Base-by-base conservation (phyloP, 2,888 invertebrate genomes). In the Spisula solida region DNA sequence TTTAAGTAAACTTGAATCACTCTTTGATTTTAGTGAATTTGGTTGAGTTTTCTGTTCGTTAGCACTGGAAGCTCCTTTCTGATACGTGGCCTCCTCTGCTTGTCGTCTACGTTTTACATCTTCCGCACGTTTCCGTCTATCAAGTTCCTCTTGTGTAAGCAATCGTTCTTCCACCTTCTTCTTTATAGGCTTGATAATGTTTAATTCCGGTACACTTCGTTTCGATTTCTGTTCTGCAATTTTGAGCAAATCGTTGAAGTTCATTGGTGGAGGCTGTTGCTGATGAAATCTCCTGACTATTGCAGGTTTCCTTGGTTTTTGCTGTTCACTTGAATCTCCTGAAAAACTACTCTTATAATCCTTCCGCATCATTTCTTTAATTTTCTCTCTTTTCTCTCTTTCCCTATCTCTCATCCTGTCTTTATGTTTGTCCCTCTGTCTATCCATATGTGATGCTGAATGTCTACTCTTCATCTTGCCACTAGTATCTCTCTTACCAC, bases 81-180 rank as follows among this genome's bases (percentile, higher is more conserved):
- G 81, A n/a, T 82, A 31, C 10, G 25, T 80, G 16, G 20, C 41
- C 79, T 87, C 85, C 70, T 91, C 80, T 16, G 88, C 88, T 55
- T 79, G 79, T 29, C 82, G 83, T 82, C 87, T 88, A 25, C 85
- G 81, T 75, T 87, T 82, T 25, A 90, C 85, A 47, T 92, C 92
- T 34, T 91, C 86, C 51, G 92, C 92, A 47, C 93, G 87, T 29
- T 82, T 87, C 4, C 81, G 78, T n/a, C 94, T 89, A 31, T 95
- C 95, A 55, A 94, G 92, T 82, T 95, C 95, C 31, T 95, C 94
- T 82, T 95, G 95, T 5, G 95, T 95, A 89, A 94, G 88, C 8
- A 94, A 94, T 51, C 94, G 89, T 20, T 92, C 90, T 31, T 93
- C 93, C 18, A 91, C 88, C 78, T 90, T 88, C 20, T 87, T 89